A percentile compares a stretch with the other conserved stretches of the same genome.
These are phyloP conservation scores for Eublepharis macularius DNA, from an alignment of 2,113 vertebrate species.

Conservation along the genomic window DNA sequence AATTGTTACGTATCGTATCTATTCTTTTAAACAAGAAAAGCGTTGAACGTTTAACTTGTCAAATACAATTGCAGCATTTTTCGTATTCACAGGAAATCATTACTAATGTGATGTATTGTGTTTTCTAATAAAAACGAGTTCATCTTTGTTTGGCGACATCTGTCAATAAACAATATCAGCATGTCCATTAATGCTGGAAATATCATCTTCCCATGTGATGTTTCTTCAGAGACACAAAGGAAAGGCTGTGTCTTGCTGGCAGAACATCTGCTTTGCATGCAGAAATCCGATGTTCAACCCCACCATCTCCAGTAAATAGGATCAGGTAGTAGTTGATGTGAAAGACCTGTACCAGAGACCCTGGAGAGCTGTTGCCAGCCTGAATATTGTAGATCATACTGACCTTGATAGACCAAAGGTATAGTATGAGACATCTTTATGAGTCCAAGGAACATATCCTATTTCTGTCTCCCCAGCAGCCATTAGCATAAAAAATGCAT, in stretches of 20 bases:
- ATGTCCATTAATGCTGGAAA: neutral
- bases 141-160: constrained; percentile 26
- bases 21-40: neutral
- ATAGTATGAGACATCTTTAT: too few species aligned
- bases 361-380: too few species aligned
- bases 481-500: neutral
- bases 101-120: constrained; percentile 28
- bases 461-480: neutral
- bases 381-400: too few species aligned
- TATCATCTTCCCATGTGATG: neutral
- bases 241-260: neutral
- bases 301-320: too few species aligned
- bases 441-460: neutral
- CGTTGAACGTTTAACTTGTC: constrained; percentile 3
- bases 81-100: constrained; percentile 45
- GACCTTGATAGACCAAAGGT: too few species aligned
- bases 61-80: constrained; percentile 37
- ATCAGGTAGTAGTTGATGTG: too few species aligned
- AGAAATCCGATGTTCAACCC: too few species aligned
- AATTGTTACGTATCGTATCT: neutral
- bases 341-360: too few species aligned
- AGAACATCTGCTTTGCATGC: too few species aligned
- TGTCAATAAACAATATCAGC: neutral
- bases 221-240: neutral
- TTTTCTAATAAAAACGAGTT: constrained; percentile 2